Evolutionary conservation across 2,888 invertebrate species (phyloP).

Genomic region (Rhagophthalmus giganteus): DNA sequence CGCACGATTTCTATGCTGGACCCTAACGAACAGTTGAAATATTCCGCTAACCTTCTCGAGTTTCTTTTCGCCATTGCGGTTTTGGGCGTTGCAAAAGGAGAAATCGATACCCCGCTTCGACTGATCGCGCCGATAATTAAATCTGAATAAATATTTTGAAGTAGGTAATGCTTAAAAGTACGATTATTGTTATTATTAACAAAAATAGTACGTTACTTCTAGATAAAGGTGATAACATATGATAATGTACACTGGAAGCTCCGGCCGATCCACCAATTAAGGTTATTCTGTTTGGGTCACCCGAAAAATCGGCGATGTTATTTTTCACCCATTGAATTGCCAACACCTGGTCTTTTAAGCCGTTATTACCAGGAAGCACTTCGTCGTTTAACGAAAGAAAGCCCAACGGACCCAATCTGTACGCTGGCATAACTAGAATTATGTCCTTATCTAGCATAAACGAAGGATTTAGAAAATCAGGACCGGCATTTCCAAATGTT

Average conservation of each 20-base stretch:
- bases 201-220: too few relatives aligned
- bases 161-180: constrained; percentile 2
- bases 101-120: constrained; percentile 71
- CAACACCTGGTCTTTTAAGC: constrained; percentile 53
- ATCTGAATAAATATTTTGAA: neutral
- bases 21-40: too few relatives aligned
- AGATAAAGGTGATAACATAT: constrained; percentile 53
- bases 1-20: too few relatives aligned
- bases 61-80: neutral
- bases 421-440: constrained; percentile 57
- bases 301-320: constrained; percentile 52
- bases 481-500: constrained; percentile 71
- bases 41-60: neutral
- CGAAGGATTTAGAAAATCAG: constrained; percentile 70
- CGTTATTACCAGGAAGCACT: constrained; percentile 53
- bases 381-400: constrained; percentile 48
- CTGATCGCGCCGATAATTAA: constrained; percentile 63
- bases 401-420: constrained; percentile 48
- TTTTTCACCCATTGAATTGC: constrained; percentile 51
- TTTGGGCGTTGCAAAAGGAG: constrained; percentile 42
- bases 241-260: constrained; percentile 52
- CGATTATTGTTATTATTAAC: too few relatives aligned
- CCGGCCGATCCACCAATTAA: constrained; percentile 55
- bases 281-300: constrained; percentile 50
- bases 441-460: constrained; percentile 71